Base-by-base conservation (phyloP, 2,797 vertebrate species). In the Protosalanx chinensis region DNA sequence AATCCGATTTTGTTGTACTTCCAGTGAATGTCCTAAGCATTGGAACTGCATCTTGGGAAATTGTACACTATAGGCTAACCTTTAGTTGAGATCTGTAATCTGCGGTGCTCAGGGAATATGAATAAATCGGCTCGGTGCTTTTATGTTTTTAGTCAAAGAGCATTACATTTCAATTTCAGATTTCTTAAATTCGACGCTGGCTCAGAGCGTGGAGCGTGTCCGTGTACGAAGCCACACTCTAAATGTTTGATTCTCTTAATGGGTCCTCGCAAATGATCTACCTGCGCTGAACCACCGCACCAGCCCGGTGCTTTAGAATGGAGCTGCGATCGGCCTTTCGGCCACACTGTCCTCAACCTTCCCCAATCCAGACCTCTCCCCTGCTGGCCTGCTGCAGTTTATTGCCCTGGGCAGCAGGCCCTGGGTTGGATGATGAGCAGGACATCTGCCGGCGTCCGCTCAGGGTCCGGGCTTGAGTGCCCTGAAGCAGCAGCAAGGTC, bases 401-500 rank as follows among this genome's bases (percentile, higher is more conserved):
- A 79, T 81, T 72, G 72, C 62, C 66, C 20, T 5, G 35, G 70
- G 67, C 62, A 7, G 3, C 12, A 62, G 23, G 23, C 59, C 12
- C 12, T 64, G 30, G 30, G 23, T 56, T 67, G 29, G 77, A 58
- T 68, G 71, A 78, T 72, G 76, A 67, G 70, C 1, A 7, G 63
- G 74, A 78, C 79, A 84, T 83, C 81, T 87, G 79, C 72, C 69
- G 67, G 74, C 78, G 76, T 72, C 76, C 56, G 30, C 20, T 76
- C 67, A 75, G 75, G 63, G 74, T 77, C 81, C 74, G 67, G 72
- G n/a, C n/a, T 73, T 81, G 76, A 68, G 75, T 8, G 72, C 60
- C 60, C 65, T 76, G 8, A 80, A 76, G 74, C 75, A 53, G 70
- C 69, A 68, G 74, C 82, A 82, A 87, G 90, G 87, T 90, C 88